phyloP scores from a whole-genome alignment of 2,113 vertebrate species.

The Chionis minor region DNA sequence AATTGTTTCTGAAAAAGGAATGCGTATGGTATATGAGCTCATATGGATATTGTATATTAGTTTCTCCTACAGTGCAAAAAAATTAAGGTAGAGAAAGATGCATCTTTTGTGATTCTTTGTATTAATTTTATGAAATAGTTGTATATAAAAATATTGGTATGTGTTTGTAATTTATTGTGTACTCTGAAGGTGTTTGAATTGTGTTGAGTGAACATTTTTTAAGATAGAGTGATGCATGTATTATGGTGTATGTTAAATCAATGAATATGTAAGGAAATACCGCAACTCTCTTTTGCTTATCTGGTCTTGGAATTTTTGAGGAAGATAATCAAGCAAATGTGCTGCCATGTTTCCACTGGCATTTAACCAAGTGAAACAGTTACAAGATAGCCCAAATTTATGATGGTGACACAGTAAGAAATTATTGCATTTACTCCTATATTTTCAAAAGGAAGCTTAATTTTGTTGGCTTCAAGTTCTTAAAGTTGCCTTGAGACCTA shows the following conservation, averaged over 20 bases:
- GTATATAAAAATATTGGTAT: neutral
- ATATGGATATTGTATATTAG: neutral
- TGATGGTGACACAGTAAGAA: neutral
- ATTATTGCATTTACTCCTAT: neutral
- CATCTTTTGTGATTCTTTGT: neutral
- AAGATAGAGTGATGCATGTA: neutral
- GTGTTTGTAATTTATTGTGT: neutral
- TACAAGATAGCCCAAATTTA: neutral
- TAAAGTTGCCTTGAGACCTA: neutral
- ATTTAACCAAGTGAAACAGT: neutral
- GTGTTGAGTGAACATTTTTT: neutral
- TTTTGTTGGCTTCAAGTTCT: neutral
- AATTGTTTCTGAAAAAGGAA: neutral
- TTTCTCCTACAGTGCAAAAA: neutral
- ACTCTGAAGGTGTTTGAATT: neutral
- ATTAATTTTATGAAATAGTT: neutral
- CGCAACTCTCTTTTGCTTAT: neutral
- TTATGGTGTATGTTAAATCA: neutral
- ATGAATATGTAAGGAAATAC: neutral
- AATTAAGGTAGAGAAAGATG: neutral
- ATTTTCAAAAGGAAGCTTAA: neutral
- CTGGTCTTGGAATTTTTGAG: neutral
- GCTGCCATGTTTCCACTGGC: neutral
- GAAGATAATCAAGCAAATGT: neutral
- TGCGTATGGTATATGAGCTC: neutral